Conservation (phyloP, 2,888 invertebrate genomes). For the Metellina segmentata region DNA sequence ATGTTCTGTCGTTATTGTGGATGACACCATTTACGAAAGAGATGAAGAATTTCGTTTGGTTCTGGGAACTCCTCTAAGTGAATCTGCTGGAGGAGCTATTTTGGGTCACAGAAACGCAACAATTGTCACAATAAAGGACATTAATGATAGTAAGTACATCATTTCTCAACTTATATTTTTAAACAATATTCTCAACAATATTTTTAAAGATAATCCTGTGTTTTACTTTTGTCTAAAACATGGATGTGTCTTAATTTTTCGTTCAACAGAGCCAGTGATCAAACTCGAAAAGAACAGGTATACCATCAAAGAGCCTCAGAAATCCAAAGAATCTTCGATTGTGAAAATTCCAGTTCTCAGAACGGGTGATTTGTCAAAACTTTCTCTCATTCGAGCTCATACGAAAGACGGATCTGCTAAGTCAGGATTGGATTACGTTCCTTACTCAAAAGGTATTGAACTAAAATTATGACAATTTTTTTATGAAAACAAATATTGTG, state of each 20-base stretch:
- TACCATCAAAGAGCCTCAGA: constrained; percentile 80
- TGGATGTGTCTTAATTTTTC: background rate
- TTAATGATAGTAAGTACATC: constrained; percentile 80
- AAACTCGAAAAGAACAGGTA: constrained; percentile 79
- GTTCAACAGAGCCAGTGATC: constrained; percentile 80
- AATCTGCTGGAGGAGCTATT: constrained; percentile 79
- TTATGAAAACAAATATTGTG: no score
- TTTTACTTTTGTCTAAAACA: background rate
- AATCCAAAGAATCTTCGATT: constrained; percentile 79
- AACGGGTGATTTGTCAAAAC: constrained; percentile 80
- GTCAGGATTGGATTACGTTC: constrained; percentile 80
- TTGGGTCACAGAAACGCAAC: constrained; percentile 79
- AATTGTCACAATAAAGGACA: constrained; percentile 79
- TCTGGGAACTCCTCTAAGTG: constrained; percentile 80
- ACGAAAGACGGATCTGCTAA: constrained; percentile 81
- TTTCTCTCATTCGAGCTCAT: constrained; percentile 80
- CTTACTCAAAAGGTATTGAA: constrained; percentile 80
- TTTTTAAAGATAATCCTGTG: background rate
- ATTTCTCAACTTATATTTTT: background rate
- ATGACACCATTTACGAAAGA: constrained; percentile 80
- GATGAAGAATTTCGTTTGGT: constrained; percentile 80
- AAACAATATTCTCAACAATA: background rate
- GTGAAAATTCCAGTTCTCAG: constrained; percentile 80
- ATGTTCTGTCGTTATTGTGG: constrained; percentile 80
- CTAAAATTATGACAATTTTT: no score